Evolutionary conservation across 2,797 vertebrate species (phyloP).

Genomic region (Tenualosa ilisha): DNA sequence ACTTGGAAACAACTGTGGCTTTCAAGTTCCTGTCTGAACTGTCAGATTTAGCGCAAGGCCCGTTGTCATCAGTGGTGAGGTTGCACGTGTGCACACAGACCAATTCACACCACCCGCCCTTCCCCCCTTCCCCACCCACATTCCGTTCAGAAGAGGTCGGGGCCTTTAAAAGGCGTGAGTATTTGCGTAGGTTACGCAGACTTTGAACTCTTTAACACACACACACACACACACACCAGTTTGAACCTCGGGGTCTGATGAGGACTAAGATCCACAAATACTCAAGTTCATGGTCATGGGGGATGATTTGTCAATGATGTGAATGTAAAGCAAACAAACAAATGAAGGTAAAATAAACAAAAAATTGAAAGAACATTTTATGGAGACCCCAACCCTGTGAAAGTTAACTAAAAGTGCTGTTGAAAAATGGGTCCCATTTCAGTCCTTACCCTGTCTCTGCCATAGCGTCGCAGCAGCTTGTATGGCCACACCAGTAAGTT

Average conservation of each 20-base stretch:
- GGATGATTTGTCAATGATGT: not conserved
- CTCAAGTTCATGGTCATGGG: not conserved
- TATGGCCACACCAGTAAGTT: slow-evolving; percentile 88
- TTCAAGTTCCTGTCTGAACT: slow-evolving; percentile 50
- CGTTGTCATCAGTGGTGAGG: slow-evolving; percentile 31
- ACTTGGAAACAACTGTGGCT: slow-evolving; percentile 53
- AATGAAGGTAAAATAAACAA: not conserved
- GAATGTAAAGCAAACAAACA: not conserved
- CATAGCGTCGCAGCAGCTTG: slow-evolving; percentile 91
- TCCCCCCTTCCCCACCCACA: not conserved
- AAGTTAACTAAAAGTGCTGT: not conserved
- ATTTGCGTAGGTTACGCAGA: not conserved
- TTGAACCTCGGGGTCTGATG: not conserved
- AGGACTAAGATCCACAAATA: not conserved
- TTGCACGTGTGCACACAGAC: slow-evolving; percentile 6
- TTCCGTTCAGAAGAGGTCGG: not conserved
- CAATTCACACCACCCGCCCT: not conserved
- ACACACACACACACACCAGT: not conserved
- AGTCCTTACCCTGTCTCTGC: slow-evolving; percentile 86
- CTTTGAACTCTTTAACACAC: not conserved
- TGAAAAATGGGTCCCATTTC: not conserved
- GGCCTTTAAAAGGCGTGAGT: not conserved
- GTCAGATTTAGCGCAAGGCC: slow-evolving; percentile 43
- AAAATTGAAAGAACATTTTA: not conserved
- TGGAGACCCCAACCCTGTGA: not conserved